phyloP scores from a whole-genome alignment of 2,113 vertebrate species.

The Orcinus orca region DNA sequence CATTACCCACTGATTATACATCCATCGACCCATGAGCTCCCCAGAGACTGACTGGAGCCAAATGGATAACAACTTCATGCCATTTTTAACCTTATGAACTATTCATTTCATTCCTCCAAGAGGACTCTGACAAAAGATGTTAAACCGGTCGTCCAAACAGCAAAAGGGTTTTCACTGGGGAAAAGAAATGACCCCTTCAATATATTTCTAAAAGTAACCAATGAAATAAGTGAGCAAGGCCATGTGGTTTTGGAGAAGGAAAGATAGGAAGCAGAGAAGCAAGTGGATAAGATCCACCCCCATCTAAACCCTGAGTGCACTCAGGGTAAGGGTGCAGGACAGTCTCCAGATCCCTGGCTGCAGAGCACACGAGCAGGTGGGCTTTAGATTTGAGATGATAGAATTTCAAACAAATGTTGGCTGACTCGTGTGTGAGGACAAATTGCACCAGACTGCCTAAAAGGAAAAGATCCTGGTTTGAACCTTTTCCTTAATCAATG shows the following conservation, averaged over 20 bases:
- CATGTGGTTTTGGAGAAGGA: not conserved
- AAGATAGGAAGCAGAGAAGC: not conserved
- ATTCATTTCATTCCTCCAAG: not conserved
- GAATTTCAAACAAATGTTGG: not conserved
- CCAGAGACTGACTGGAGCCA: not conserved
- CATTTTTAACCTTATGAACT: not conserved
- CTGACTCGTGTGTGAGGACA: not conserved
- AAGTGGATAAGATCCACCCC: not conserved
- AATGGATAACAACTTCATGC: not conserved
- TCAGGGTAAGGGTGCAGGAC: accelerated
- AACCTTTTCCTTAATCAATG: not conserved
- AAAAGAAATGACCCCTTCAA: not conserved
- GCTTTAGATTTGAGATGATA: too few species aligned
- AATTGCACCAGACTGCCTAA: not conserved
- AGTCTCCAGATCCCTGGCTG: not conserved
- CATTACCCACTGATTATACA: not conserved
- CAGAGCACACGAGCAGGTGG: not conserved
- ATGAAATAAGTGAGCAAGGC: not conserved
- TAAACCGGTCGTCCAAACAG: not conserved
- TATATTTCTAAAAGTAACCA: not conserved
- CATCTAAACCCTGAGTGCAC: accelerated
- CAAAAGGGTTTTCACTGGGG: not conserved
- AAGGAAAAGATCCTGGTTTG: not conserved
- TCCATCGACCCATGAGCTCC: not conserved
- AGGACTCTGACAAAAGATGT: not conserved